A percentile compares a stretch with the other conserved stretches of the same genome.
Evolutionary conservation across 2,888 invertebrate species (phyloP).

Genomic region (Chymomyza caudatula): DNA sequence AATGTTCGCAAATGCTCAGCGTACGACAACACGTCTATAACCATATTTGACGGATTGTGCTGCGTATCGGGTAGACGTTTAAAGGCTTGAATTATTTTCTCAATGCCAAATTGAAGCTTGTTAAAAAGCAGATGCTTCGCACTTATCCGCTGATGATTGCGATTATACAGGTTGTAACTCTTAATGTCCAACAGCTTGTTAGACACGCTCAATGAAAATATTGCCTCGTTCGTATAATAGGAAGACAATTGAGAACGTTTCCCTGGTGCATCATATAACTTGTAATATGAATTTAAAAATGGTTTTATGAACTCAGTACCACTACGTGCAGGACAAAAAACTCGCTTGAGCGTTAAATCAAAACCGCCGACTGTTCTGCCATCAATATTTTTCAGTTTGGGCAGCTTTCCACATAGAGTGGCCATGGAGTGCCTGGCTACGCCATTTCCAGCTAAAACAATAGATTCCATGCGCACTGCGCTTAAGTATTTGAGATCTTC

Average conservation of each 20-base stretch:
- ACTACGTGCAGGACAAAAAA: neutral
- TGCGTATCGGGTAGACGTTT: constrained; percentile 23
- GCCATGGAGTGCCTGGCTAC: constrained; percentile 8
- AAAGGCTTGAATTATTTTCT: constrained; percentile 8
- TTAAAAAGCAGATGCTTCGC: constrained; percentile 6
- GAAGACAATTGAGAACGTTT: constrained; percentile 6
- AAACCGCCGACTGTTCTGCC: constrained; percentile 2
- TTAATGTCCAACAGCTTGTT: neutral
- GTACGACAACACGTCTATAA: constrained; percentile 3
- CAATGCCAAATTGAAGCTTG: constrained; percentile 19
- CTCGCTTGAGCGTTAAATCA: neutral
- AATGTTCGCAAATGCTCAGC: constrained; percentile 9
- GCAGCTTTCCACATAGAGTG: constrained; percentile 15
- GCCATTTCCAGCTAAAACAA: constrained; percentile 25
- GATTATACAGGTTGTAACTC: constrained; percentile 25
- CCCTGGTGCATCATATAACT: constrained; percentile 14
- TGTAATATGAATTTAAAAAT: constrained; percentile 16
- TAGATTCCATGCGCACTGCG: neutral
- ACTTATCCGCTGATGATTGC: constrained; percentile 3
- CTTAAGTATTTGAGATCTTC: constrained; percentile 22
- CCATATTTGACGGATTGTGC: neutral
- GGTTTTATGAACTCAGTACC: neutral
- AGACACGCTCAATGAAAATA: constrained; percentile 27
- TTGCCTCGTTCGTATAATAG: constrained; percentile 11
- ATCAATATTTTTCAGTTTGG: constrained; percentile 3